These are phyloP conservation scores for Cyanoderma ruficeps DNA, from an alignment of 2,113 vertebrate genomes.

Conservation along the genomic window DNA sequence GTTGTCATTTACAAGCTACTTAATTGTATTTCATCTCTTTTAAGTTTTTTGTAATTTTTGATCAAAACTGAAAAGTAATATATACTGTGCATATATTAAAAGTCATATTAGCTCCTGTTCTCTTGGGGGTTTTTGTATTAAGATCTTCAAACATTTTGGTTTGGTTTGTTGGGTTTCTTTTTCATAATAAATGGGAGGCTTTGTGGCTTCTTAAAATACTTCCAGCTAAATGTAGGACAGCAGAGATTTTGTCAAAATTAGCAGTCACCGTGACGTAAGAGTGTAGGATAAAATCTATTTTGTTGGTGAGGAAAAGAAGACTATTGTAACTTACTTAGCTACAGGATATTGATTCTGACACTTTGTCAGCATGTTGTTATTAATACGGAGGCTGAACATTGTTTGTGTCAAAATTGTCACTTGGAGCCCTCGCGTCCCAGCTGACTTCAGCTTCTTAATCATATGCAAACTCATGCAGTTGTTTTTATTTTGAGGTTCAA, in stretches of 20 bases:
- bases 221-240: background rate
- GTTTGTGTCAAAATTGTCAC: slow-evolving; percentile 6
- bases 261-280: background rate
- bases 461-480: background rate
- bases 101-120: background rate
- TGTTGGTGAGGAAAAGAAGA: background rate
- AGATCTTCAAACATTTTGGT: background rate
- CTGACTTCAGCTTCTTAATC: background rate
- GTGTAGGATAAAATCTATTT: slow-evolving; percentile 15
- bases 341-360: slow-evolving; percentile 26
- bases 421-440: background rate
- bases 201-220: slow-evolving; percentile 3
- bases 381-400: background rate
- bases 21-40: background rate
- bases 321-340: background rate
- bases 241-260: slow-evolving; percentile 2
- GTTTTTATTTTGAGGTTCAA: background rate
- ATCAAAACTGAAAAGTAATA: background rate
- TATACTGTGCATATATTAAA: background rate
- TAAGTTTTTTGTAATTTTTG: background rate
- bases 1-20: background rate
- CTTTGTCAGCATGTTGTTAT: background rate
- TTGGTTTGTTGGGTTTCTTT: background rate
- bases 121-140: accelerated
- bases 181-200: background rate